These are phyloP conservation scores for Eumacrocentrus americanus DNA, from an alignment of 2,888 invertebrate species.

Conservation along the genomic window DNA sequence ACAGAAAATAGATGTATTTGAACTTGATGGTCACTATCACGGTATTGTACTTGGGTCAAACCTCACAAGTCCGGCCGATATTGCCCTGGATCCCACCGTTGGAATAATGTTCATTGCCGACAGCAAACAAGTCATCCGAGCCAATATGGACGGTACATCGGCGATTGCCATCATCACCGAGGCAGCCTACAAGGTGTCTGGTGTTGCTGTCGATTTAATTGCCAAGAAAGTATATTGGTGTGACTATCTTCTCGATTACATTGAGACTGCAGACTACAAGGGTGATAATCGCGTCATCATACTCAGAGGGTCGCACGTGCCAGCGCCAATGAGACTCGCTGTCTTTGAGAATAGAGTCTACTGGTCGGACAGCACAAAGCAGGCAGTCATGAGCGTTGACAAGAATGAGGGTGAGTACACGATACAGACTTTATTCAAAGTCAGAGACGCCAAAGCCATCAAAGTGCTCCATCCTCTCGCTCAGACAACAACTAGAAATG, in stretches of 20 bases:
- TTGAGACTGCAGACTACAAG: conserved; percentile 94
- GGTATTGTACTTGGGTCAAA: conserved; percentile 92
- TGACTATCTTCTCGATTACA: conserved; percentile 92
- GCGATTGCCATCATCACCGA: conserved; percentile 84
- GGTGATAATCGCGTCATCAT: conserved; percentile 82
- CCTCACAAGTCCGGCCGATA: conserved; percentile 86
- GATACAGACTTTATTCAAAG: conserved; percentile 80
- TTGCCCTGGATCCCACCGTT: conserved; percentile 89
- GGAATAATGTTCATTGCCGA: conserved; percentile 90
- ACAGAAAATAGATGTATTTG: conserved; percentile 93
- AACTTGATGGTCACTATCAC: conserved; percentile 84
- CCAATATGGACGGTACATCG: conserved; percentile 94
- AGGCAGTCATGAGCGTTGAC: conserved; percentile 85
- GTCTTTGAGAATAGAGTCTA: conserved; percentile 86
- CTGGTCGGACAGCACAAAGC: conserved; percentile 92
- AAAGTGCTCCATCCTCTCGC: conserved; percentile 80
- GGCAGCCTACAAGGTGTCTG: conserved; percentile 92
- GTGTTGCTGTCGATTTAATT: conserved; percentile 89
- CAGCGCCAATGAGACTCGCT: conserved; percentile 82
- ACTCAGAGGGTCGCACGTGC: conserved; percentile 82
- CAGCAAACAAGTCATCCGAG: conserved; percentile 81
- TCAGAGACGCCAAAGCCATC: conserved; percentile 82
- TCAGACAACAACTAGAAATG: conserved; percentile 74
- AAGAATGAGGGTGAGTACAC: conserved; percentile 82
- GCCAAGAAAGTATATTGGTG: conserved; percentile 94